Conservation (phyloP, 2,113 vertebrate genomes). For the Chunga burmeisteri region DNA sequence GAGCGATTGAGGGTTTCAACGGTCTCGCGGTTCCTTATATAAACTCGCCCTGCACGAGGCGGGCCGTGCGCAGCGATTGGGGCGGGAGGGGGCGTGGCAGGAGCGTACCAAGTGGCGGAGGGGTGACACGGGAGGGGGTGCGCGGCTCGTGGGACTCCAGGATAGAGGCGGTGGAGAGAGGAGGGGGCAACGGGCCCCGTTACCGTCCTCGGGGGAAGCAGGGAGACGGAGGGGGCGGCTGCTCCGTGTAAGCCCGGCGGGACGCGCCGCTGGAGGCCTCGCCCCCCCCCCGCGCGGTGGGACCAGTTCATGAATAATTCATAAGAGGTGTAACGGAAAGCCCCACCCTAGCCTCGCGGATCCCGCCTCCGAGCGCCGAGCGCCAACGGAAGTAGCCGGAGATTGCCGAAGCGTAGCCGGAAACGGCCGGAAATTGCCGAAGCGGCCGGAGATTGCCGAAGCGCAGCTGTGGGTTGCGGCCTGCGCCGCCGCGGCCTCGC, state of each 20-base stretch:
- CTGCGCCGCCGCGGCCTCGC: neutral
- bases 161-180: accelerated
- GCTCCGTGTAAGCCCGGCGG: neutral
- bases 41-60: neutral
- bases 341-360: too few relatives aligned
- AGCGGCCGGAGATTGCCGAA: neutral
- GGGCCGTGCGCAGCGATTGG: too few relatives aligned
- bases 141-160: neutral
- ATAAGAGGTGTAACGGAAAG: accelerated
- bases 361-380: accelerated
- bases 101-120: neutral
- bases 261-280: accelerated
- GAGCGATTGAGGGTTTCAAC: neutral
- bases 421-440: neutral
- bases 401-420: neutral
- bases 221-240: too few relatives aligned
- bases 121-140: neutral
- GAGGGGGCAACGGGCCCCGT: accelerated
- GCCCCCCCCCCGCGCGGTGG: accelerated
- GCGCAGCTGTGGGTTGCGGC: neutral
- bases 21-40: neutral
- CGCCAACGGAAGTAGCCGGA: neutral
- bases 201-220: too few relatives aligned
- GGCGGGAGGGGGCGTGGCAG: neutral
- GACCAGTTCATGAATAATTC: neutral